Percentiles rank a stretch among this genome's conserved stretches.
phyloP scores from a whole-genome alignment of 2,113 vertebrate species.

The Hiodon alosoides region DNA sequence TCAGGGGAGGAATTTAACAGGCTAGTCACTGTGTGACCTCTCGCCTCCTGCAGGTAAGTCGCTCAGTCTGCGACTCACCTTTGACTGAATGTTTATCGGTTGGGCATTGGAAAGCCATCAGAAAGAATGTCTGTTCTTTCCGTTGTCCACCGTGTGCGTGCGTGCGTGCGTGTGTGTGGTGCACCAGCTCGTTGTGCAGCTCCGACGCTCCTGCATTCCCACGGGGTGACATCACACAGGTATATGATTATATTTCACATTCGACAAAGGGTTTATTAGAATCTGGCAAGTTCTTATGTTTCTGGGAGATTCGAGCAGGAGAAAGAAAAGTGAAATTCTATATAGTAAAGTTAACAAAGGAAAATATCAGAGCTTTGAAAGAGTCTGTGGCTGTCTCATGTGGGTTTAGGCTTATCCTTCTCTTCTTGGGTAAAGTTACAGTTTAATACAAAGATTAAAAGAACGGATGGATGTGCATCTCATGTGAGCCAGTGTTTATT shows the following conservation, averaged over 20 bases:
- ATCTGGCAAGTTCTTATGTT: constrained; percentile 53
- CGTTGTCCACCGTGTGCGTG: not conserved
- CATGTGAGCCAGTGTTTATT: constrained; percentile 29
- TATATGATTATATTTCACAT: constrained; percentile 44
- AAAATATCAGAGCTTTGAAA: constrained; percentile 52
- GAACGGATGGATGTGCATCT: constrained; percentile 11
- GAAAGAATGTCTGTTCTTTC: no score
- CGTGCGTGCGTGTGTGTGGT: not conserved
- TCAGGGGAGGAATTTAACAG: no score
- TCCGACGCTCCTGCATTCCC: constrained; percentile 38
- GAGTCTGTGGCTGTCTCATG: constrained; percentile 47
- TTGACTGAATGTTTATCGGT: not conserved
- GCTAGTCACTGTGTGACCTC: not conserved
- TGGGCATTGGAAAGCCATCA: no score
- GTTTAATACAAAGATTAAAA: constrained; percentile 40
- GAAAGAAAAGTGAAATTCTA: constrained; percentile 46
- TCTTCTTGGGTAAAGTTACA: constrained; percentile 40
- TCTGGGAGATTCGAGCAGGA: constrained; percentile 41
- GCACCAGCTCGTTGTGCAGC: constrained; percentile 16
- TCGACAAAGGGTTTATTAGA: constrained; percentile 53
- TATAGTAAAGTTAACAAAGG: constrained; percentile 44
- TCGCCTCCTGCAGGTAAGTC: not conserved
- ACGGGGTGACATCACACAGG: constrained; percentile 53
- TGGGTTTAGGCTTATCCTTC: constrained; percentile 45
- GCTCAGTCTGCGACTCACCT: not conserved